Evolutionary conservation across 2,888 invertebrate species (phyloP).

Genomic region (Yponomeuta sedellus): DNA sequence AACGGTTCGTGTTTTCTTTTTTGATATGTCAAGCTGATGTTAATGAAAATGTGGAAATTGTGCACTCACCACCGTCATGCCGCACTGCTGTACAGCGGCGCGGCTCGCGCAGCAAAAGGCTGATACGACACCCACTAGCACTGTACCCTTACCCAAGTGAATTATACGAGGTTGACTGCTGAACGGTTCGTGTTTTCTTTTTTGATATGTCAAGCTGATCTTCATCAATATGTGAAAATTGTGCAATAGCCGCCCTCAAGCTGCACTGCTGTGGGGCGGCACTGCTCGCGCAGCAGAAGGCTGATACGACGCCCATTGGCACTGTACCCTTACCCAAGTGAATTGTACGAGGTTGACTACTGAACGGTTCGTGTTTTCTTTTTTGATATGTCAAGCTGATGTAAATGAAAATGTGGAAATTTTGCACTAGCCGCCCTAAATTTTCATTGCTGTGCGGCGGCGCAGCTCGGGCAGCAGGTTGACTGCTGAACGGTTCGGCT

Average conservation of each 20-base stretch:
- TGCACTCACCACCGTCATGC: conserved; percentile 89
- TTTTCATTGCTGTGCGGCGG: conserved; percentile 93
- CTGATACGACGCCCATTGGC: conserved; percentile 48
- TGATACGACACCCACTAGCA: conserved; percentile 47
- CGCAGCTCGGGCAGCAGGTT: conserved; percentile 82
- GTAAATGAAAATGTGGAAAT: background rate
- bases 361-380: conserved; percentile 8
- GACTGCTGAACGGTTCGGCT: conserved; percentile 12
- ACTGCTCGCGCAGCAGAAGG: conserved; percentile 80
- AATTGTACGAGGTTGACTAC: conserved; percentile 25
- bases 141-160: conserved; percentile 24
- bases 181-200: conserved; percentile 12
- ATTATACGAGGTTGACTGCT: conserved; percentile 25
- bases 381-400: conserved; percentile 14
- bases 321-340: conserved; percentile 25
- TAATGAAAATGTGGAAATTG: conserved; percentile 49
- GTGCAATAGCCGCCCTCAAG: conserved; percentile 90
- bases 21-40: conserved; percentile 2
- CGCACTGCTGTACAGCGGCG: conserved; percentile 94
- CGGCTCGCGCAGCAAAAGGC: conserved; percentile 80
- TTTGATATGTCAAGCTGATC: conserved; percentile 11
- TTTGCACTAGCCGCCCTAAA: conserved; percentile 91
- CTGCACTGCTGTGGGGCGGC: conserved; percentile 94
- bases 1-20: conserved; percentile 16
- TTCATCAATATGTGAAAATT: conserved; percentile 34